Percentiles rank a stretch among this genome's conserved stretches.
Conservation (phyloP, 2,888 invertebrate genomes). For the Muscina levida region DNA sequence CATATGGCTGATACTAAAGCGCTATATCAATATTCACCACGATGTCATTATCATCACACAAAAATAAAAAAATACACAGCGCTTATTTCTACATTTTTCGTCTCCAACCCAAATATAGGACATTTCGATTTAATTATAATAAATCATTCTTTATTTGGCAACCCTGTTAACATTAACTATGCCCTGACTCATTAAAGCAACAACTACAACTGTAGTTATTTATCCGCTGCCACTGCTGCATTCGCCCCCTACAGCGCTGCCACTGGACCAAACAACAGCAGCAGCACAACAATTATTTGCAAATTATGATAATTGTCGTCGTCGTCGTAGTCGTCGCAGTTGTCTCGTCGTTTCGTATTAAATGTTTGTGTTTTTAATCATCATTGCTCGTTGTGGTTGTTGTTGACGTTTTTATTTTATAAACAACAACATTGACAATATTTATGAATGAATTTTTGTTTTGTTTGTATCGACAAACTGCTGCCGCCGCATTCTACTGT, state of each 20-base stretch:
- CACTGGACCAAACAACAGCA: too few relatives aligned
- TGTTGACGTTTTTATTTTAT: constrained; percentile 34
- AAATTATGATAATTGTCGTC: constrained; percentile 19
- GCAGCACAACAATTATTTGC: constrained; percentile 17
- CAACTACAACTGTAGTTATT: neutral
- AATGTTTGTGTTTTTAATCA: constrained; percentile 37
- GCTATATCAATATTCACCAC: too few relatives aligned
- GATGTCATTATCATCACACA: too few relatives aligned
- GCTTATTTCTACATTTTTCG: too few relatives aligned
- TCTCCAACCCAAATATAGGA: too few relatives aligned
- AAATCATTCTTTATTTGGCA: too few relatives aligned
- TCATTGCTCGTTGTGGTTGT: neutral
- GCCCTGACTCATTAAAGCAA: neutral
- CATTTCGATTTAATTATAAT: too few relatives aligned
- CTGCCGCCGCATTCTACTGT: neutral
- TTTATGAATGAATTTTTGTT: constrained; percentile 33
- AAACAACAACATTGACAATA: constrained; percentile 25
- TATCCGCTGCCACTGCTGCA: neutral
- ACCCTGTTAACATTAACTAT: too few relatives aligned
- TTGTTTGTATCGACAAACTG: neutral
- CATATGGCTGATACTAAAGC: too few relatives aligned
- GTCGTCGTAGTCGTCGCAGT: too few relatives aligned
- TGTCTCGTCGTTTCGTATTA: neutral
- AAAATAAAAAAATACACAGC: too few relatives aligned
- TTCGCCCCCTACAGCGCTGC: neutral